phyloP scores from a whole-genome alignment of 1,140 invertebrate species.

The Adelges cooleyi region DNA sequence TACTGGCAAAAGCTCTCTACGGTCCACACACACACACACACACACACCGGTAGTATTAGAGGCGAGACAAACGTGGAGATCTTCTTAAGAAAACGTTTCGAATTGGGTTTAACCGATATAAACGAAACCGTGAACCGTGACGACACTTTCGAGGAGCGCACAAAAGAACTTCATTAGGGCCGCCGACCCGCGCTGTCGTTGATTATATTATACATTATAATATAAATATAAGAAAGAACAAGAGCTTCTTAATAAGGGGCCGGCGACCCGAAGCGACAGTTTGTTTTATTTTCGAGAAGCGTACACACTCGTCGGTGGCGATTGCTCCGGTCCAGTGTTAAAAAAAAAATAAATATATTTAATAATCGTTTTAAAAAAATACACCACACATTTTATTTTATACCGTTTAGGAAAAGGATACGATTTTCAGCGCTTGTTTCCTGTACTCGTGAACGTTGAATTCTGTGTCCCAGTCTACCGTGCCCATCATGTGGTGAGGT shows the following conservation, averaged over 20 bases:
- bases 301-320: too few relatives aligned
- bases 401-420: constrained; percentile 45
- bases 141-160: neutral
- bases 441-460: constrained; percentile 82
- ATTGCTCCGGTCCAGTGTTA: too few relatives aligned
- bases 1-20: too few relatives aligned
- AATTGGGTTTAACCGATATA: too few relatives aligned
- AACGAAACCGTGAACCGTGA: neutral
- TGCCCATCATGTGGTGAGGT: constrained; percentile 81
- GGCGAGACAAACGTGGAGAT: too few relatives aligned
- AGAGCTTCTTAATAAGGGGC: constrained; percentile 1
- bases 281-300: neutral
- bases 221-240: constrained; percentile 8
- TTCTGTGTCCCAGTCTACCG: constrained; percentile 63
- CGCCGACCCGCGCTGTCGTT: neutral
- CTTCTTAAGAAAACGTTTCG: too few relatives aligned
- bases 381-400: neutral
- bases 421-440: constrained; percentile 65
- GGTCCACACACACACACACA: too few relatives aligned
- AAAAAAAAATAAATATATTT: too few relatives aligned
- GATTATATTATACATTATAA: neutral
- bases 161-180: constrained; percentile 10
- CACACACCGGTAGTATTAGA: too few relatives aligned
- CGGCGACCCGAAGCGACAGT: neutral
- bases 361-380: too few relatives aligned